A percentile compares a stretch with the other conserved stretches of the same genome.
phyloP scores from a whole-genome alignment of 2,797 vertebrate species.

The Thalassophryne amazonica region DNA sequence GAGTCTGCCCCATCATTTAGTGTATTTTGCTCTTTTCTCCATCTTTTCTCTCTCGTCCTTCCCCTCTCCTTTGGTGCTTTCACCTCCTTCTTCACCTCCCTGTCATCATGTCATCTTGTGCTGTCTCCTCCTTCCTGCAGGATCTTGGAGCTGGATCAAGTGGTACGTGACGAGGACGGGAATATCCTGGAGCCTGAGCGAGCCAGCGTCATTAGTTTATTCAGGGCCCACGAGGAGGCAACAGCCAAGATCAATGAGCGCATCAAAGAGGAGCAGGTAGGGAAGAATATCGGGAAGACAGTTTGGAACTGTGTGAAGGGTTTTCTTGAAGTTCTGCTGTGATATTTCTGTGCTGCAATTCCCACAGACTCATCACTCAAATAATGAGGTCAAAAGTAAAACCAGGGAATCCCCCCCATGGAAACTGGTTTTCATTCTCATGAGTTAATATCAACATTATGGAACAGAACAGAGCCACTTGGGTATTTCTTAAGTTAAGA shows the following conservation, averaged over 20 bases:
- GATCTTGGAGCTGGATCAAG: conserved; percentile 91
- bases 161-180: conserved; percentile 90
- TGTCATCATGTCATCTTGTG: too few relatives aligned
- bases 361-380: neutral
- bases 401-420: neutral
- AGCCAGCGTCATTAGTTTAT: conserved; percentile 93
- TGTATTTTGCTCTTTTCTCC: neutral
- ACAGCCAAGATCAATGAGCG: conserved; percentile 90
- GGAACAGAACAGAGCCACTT: too few relatives aligned
- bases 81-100: neutral
- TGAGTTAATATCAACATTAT: neutral
- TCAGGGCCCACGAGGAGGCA: conserved; percentile 91
- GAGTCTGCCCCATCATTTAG: conserved; percentile 24
- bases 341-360: neutral
- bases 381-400: too few relatives aligned
- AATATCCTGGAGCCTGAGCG: conserved; percentile 95
- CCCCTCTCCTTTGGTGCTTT: neutral
- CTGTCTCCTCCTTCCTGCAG: conserved; percentile 65
- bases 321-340: neutral
- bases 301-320: neutral
- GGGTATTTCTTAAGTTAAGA: too few relatives aligned
- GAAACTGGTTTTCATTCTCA: neutral
- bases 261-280: conserved; percentile 94
- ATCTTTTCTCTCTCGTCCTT: neutral
- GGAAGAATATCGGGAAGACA: neutral